phyloP scores from a whole-genome alignment of 2,797 vertebrate species.

The Leptatherina wallacei region DNA sequence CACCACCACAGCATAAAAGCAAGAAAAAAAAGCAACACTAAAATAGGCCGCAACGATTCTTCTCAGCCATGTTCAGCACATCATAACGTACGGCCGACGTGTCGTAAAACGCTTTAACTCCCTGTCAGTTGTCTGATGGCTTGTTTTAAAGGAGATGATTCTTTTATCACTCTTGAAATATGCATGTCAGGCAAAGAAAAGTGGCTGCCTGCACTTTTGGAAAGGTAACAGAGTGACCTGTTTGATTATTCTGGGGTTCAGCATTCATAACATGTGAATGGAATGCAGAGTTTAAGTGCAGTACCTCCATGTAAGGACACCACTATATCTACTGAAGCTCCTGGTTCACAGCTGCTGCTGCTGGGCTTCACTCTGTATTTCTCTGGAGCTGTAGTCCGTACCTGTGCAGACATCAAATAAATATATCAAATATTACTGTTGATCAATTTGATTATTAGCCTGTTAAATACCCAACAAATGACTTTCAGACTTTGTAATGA shows the following conservation, averaged over 20 bases:
- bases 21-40: slow-evolving; percentile 5
- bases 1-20: slow-evolving; percentile 17
- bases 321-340: slow-evolving; percentile 90
- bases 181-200: slow-evolving; percentile 58
- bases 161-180: slow-evolving; percentile 77
- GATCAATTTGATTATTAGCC: neutral
- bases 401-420: slow-evolving; percentile 76
- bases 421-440: neutral
- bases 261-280: slow-evolving; percentile 36
- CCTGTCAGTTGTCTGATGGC: slow-evolving; percentile 42
- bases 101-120: slow-evolving; percentile 37
- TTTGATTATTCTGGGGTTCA: slow-evolving; percentile 57
- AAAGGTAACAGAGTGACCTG: slow-evolving; percentile 40
- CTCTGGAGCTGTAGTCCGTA: slow-evolving; percentile 96
- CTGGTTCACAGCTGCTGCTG: slow-evolving; percentile 93
- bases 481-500: no score
- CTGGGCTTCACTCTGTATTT: slow-evolving; percentile 97
- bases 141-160: slow-evolving; percentile 59
- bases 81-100: slow-evolving; percentile 53
- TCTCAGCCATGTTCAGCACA: slow-evolving; percentile 33
- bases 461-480: no score
- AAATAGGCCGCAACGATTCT: slow-evolving; percentile 33
- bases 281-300: slow-evolving; percentile 33
- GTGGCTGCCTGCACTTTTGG: slow-evolving; percentile 64
- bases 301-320: slow-evolving; percentile 94